Evolutionary conservation across 2,797 vertebrate species (phyloP), one percentile per base, ranked within the genome.

Genomic region (Falco cherrug): DNA sequence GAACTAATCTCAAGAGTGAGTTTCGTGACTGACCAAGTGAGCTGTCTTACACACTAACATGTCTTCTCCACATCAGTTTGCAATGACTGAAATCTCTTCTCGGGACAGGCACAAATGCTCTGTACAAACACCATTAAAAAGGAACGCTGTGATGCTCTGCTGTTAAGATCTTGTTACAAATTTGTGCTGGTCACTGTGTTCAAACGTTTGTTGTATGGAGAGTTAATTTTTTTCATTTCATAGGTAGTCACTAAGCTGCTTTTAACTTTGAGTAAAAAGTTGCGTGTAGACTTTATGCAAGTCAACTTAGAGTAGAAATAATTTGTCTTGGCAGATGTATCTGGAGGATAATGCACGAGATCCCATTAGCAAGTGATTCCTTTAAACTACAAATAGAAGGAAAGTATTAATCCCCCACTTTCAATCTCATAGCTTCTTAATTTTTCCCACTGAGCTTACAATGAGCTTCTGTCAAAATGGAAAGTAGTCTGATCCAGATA

Each of bases 21-120:
- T 85, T 50, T 89, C 22, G 4, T 54, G 22, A 21, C 11, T 50
- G 6, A 47, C 16, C 20, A 4, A 10, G 64, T 11, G 37, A 31
- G 21, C 8, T 57, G 22, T 26, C 61, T 33, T 26, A 5, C 24
- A 43, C 0, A 0, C 17, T 37, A 13, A 22, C 0, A 0, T 26
- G 9, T 20, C 26, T 69, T 63, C 17, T 61, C 10, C 4, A 0
- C 10, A 3, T n/a, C n/a, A 2, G 24, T 59, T 63, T 61, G 67
- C 16, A 29, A 0, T 47, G 78, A 39, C 21, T 28, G 35, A 29
- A 81, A 54, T 35, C 29, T 59, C 43, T 83, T 35, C 17, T 9
- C 6, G 4, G 64, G 64, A 48, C 13, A 17, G 51, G 35, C 31
- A 14, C 29, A n/a, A 45, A 29, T 0, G 0, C 20, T 60, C 31